Conservation (phyloP, 2,797 vertebrate species). For the Aphelocoma californica region DNA sequence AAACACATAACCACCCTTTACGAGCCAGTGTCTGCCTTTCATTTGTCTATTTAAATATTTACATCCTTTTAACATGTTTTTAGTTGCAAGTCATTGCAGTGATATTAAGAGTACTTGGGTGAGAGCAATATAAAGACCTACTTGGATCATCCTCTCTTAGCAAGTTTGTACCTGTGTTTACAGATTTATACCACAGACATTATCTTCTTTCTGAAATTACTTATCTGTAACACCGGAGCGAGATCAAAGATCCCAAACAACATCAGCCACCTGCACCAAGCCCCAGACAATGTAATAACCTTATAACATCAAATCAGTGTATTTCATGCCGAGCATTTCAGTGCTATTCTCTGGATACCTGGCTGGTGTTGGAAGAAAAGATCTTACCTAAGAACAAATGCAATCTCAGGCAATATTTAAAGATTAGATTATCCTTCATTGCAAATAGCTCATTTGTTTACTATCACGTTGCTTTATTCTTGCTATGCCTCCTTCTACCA, state of each 20-base stretch:
- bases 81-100: conserved; percentile 53
- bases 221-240: conserved; percentile 3
- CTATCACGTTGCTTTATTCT: conserved; percentile 48
- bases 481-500: conserved; percentile 43
- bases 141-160: not conserved
- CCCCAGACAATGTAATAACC: conserved; percentile 48
- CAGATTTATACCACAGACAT: conserved; percentile 23
- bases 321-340: conserved; percentile 21
- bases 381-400: conserved; percentile 55
- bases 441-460: conserved; percentile 64
- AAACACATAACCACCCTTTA: conserved; percentile 10
- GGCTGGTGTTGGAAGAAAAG: conserved; percentile 25
- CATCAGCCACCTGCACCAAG: conserved; percentile 35
- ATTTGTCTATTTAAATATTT: not conserved
- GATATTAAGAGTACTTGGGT: not conserved
- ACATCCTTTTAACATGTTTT: not conserved
- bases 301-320: not conserved
- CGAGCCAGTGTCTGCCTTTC: not conserved
- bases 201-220: conserved; percentile 38
- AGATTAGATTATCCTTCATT: conserved; percentile 54
- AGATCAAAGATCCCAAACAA: conserved; percentile 38
- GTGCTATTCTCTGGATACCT: conserved; percentile 31
- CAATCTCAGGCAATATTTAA: conserved; percentile 56
- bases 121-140: not conserved
- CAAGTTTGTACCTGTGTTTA: conserved; percentile 7